phyloP scores from a whole-genome alignment of 2,113 vertebrate genomes.

The Choloepus hoffmanni region DNA sequence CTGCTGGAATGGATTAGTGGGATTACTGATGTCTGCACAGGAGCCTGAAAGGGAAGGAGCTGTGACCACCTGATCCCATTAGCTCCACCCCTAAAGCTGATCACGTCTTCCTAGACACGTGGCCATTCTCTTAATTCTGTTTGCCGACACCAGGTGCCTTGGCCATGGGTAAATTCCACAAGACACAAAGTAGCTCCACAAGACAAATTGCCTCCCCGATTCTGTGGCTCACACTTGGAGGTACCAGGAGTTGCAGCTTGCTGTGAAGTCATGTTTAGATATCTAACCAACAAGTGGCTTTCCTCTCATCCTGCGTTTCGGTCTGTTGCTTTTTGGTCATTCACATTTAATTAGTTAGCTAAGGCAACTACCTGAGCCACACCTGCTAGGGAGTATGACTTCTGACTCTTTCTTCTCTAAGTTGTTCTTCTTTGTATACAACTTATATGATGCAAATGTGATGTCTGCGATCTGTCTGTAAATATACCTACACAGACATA shows the following conservation, averaged over 20 bases:
- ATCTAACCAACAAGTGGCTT: neutral
- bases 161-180: neutral
- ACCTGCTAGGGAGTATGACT: neutral
- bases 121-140: neutral
- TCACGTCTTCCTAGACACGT: neutral
- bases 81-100: no score
- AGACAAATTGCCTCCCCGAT: neutral
- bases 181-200: no score
- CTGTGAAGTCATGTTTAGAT: neutral
- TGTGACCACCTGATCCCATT: neutral
- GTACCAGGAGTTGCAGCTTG: neutral
- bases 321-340: neutral
- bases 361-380: neutral
- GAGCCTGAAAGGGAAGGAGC: rapidly evolving
- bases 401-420: no score
- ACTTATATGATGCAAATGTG: no score
- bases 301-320: neutral
- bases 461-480: no score
- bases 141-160: neutral
- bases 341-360: neutral
- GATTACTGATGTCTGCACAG: neutral
- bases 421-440: neutral
- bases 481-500: no score
- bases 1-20: neutral
- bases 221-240: no score